Conservation (phyloP, 2,113 vertebrate species). For the human region GRCh38 chr12:46187001-46187500, state of each 20-base stretch:
- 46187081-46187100: not conserved
- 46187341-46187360: not conserved
- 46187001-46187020: not conserved
- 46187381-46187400: not conserved
- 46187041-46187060: not conserved
- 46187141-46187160: not conserved
- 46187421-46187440: not conserved
- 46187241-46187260: not conserved
- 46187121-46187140: not conserved
- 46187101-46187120: not conserved
- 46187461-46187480: not conserved
- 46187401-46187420: not conserved
- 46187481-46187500: not conserved
- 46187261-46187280: not conserved
- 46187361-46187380: not conserved
- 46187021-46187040: not conserved
- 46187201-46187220: not conserved
- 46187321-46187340: constrained; percentile 15
- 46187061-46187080: not conserved
- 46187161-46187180: not conserved
- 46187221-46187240: not conserved
- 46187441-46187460: not conserved
- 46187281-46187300: not conserved
- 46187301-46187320: not conserved
- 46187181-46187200: not conserved